Evolutionary conservation across 2,888 invertebrate genomes (phyloP), one percentile per base, ranked within the genome.

Genomic region (Acheta domesticus): DNA sequence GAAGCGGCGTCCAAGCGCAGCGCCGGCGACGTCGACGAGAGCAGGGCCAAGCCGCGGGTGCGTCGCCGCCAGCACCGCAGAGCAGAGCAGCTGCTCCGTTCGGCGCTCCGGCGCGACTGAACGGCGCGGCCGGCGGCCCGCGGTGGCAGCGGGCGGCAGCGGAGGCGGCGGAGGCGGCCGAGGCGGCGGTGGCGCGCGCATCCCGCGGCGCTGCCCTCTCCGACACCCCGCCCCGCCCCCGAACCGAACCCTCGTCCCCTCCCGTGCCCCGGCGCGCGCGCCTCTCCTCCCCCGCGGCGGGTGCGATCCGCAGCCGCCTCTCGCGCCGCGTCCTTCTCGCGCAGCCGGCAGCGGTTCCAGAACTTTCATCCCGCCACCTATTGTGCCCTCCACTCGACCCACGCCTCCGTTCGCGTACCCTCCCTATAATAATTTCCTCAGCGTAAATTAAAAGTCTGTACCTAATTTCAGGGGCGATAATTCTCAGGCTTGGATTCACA

Each of bases 31-130:
- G 62, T 62, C 16, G 14, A 62, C 62, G 62, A 62, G 62, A n/a
- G 16, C 62, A 62, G 11, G 11, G 19, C 3, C 62, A 2, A n/a
- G 62, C 14, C 3, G n/a, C n/a, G n/a, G 14, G 16, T 8, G 62
- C 62, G 62, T 62, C 62, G 62, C 62, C 14, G 12, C 16, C 16
- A 36, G n/a, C 62, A 62, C 62, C 62, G 62, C 62, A 14, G 62
- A 19, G 62, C 62, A 19, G 62, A 3, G 62, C 36, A n/a, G 62
- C 62, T 14, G 62, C 62, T 62, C n/a, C 62, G 12, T 14, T 62
- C 62, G 62, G 62, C 62, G 62, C 62, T 62, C 62, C 62, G 62
- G 62, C 62, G 62, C 62, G 62, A 62, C 62, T 62, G 62, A 62
- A 19, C 62, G 62, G 16, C 16, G 14, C 62, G 62, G 16, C n/a